These are phyloP conservation scores for Caenorhabditis sp. DNA, from an alignment of 2,888 invertebrate genomes.

Conservation along the genomic window DNA sequence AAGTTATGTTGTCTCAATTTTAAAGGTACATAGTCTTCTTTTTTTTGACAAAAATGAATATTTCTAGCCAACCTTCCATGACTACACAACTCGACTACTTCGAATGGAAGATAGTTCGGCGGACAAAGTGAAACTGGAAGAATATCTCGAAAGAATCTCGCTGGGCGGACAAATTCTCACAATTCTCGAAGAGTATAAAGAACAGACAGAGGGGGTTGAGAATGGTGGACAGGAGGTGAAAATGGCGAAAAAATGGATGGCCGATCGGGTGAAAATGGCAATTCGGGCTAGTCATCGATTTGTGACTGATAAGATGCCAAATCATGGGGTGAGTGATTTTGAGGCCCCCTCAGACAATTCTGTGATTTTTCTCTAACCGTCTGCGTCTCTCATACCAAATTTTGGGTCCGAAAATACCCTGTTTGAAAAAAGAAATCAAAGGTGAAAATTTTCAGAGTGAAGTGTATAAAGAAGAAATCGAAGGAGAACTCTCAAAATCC, in stretches of 20 bases:
- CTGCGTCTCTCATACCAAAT: too few relatives aligned
- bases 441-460: too few relatives aligned
- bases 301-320: slow-evolving; percentile 38
- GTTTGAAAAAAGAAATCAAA: too few relatives aligned
- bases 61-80: not conserved
- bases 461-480: slow-evolving; percentile 27
- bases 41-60: not conserved
- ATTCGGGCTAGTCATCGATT: slow-evolving; percentile 38
- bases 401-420: too few relatives aligned
- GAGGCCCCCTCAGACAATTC: not conserved
- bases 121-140: slow-evolving; percentile 28
- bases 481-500: slow-evolving; percentile 21
- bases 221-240: slow-evolving; percentile 21
- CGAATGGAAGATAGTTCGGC: slow-evolving; percentile 33
- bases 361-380: too few relatives aligned
- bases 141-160: slow-evolving; percentile 30
- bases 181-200: slow-evolving; percentile 31
- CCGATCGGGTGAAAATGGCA: slow-evolving; percentile 39
- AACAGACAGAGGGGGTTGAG: slow-evolving; percentile 13
- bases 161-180: slow-evolving; percentile 25
- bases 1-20: slow-evolving; percentile 21
- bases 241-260: slow-evolving; percentile 40
- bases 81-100: not conserved
- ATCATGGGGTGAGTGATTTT: slow-evolving; percentile 25
- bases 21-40: not conserved